Conservation (phyloP, 2,888 invertebrate genomes). For the Candidula unifasciata region DNA sequence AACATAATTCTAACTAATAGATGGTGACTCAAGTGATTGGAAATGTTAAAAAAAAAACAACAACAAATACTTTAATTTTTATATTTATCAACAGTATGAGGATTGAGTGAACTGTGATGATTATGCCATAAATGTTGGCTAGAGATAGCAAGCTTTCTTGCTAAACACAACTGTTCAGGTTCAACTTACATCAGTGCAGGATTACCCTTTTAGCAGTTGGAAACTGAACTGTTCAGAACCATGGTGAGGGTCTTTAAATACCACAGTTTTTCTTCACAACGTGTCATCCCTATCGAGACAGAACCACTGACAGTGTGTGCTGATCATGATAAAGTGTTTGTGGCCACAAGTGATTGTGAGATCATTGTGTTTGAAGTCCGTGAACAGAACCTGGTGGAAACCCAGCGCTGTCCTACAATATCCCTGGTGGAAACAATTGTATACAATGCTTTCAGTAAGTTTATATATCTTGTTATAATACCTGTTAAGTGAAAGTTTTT, state of each 20-base stretch:
- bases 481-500: too few relatives aligned
- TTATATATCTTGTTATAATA: neutral
- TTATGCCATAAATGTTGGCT: too few relatives aligned
- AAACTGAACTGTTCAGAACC: neutral
- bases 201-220: too few relatives aligned
- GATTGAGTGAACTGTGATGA: too few relatives aligned
- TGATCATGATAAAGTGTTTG: slow-evolving; percentile 82
- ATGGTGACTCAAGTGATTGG: too few relatives aligned
- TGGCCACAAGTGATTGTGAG: slow-evolving; percentile 82
- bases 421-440: slow-evolving; percentile 84
- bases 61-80: too few relatives aligned
- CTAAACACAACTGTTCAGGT: too few relatives aligned
- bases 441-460: slow-evolving; percentile 83
- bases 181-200: too few relatives aligned
- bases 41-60: too few relatives aligned
- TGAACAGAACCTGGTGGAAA: slow-evolving; percentile 67
- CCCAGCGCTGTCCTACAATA: slow-evolving; percentile 85
- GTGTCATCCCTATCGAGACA: slow-evolving; percentile 83
- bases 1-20: too few relatives aligned
- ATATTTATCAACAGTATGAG: too few relatives aligned
- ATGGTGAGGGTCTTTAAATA: slow-evolving; percentile 86
- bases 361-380: slow-evolving; percentile 80
- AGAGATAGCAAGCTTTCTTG: too few relatives aligned
- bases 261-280: slow-evolving; percentile 84
- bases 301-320: slow-evolving; percentile 83